phyloP scores from a whole-genome alignment of 2,797 vertebrate genomes.

The Onychomys arenicola region DNA sequence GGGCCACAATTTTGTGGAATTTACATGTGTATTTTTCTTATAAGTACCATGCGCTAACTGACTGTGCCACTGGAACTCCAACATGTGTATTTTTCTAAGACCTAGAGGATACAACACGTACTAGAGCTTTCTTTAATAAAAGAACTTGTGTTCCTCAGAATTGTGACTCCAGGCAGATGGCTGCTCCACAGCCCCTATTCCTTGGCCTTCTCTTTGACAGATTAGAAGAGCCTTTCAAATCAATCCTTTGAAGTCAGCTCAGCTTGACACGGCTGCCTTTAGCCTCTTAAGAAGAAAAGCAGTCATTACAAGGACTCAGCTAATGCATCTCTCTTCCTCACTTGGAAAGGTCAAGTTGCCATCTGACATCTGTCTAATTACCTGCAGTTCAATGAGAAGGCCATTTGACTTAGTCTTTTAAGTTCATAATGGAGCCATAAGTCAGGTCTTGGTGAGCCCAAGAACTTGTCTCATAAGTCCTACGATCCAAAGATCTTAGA shows the following conservation, averaged over 20 bases:
- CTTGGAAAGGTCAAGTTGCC: slow-evolving; percentile 67
- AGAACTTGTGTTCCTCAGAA: neutral
- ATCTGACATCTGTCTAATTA: slow-evolving; percentile 67
- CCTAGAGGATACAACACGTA: neutral
- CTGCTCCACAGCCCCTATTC: neutral
- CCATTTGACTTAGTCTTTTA: slow-evolving; percentile 34
- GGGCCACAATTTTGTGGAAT: slow-evolving; percentile 37
- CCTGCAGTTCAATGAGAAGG: slow-evolving; percentile 13
- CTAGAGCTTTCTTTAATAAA: slow-evolving; percentile 7
- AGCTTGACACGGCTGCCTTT: slow-evolving; percentile 43
- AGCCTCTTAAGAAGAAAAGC: slow-evolving; percentile 37
- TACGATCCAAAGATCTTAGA: neutral
- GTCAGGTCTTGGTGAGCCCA: neutral
- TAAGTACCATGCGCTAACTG: no score
- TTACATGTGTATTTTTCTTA: slow-evolving; percentile 12
- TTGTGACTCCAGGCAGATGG: slow-evolving; percentile 69
- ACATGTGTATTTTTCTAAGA: slow-evolving; percentile 46
- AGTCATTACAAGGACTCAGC: slow-evolving; percentile 5
- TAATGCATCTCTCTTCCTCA: slow-evolving; percentile 54
- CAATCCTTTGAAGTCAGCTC: slow-evolving; percentile 64
- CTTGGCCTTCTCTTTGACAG: slow-evolving; percentile 18
- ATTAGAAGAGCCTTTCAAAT: slow-evolving; percentile 58
- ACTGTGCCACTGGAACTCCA: no score
- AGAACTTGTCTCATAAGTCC: slow-evolving; percentile 15
- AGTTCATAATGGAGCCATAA: slow-evolving; percentile 42